Conservation (phyloP, 2,888 invertebrate species). For the Dorcus hopei region DNA sequence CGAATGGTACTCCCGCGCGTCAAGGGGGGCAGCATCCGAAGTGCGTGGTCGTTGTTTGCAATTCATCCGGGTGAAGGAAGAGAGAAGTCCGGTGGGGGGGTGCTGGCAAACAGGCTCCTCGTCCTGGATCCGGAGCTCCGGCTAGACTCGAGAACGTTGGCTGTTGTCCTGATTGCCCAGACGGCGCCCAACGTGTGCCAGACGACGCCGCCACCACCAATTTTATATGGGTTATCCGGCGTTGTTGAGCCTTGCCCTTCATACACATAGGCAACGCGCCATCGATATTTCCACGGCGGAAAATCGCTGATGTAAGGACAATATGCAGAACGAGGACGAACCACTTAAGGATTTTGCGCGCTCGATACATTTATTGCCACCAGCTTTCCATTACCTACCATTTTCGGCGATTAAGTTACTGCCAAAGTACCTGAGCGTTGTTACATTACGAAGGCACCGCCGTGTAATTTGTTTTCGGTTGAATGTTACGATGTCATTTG, state of each 20-base stretch:
- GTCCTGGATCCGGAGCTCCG: slow-evolving; percentile 1
- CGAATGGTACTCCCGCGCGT: too few species aligned
- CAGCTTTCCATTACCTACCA: too few species aligned
- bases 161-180: slow-evolving; percentile 17
- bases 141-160: slow-evolving; percentile 6
- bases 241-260: slow-evolving; percentile 16
- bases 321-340: slow-evolving; percentile 16
- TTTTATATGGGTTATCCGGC: slow-evolving; percentile 25
- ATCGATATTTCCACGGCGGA: slow-evolving; percentile 9
- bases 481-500: too few species aligned
- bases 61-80: too few species aligned
- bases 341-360: slow-evolving; percentile 2
- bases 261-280: background rate
- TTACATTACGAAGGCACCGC: too few species aligned
- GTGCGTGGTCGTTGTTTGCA: too few species aligned
- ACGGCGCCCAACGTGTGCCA: slow-evolving; percentile 25
- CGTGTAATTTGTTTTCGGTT: too few species aligned
- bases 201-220: slow-evolving; percentile 27
- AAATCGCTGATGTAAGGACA: slow-evolving; percentile 10
- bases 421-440: too few species aligned
- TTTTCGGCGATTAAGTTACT: too few species aligned
- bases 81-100: background rate
- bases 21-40: too few species aligned
- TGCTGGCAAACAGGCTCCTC: background rate
- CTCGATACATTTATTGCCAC: too few species aligned